Evolutionary conservation across 37 sponge, comb jelly and placozoan species (phyloP), one percentile per base, ranked within the genome.

Genomic region (Petrosia ficiformis): DNA sequence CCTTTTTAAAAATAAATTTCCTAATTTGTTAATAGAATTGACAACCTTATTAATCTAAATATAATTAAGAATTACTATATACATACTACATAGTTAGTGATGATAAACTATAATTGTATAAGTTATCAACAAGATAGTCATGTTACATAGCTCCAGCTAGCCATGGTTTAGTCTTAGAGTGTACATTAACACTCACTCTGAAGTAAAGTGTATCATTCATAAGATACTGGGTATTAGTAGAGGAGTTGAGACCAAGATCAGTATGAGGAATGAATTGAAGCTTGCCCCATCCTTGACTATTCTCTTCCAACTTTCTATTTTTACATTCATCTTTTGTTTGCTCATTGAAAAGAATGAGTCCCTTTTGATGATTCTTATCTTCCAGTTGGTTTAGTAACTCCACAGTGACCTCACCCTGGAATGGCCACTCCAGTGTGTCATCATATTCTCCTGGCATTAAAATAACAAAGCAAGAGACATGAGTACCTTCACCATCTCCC

Each of bases 381-480:
- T 38, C 42, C 38, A 6, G 28, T 26, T 71, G 72, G 43, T 71
- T 41, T 2, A 71, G 72, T 24, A 71, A 44, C 42, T 71, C 28
- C 28, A 71, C n/a, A 3, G 28, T 39, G 4, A 71, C 42, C 1
- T 71, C 42, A 3, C 72, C 72, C 3, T 71, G 10, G 38, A 79
- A 79, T 42, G 80, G 70, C 68, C 68, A 79, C 42, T 64, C 26
- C 28, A 79, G 70, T 56, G 68, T 57, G 59, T 79, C 61, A 33
- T 79, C 80, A 21, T 69, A 56, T 28, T 79, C 71, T 57, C 80
- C 80, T 44, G 52, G 68, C 70, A 79, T 54, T 21, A 79, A 19
- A 31, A 10, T 57, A 39, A 39, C 35, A 29, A 69, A 69, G 22
- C 68, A 35, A 26, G 71, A 79, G 32, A 79, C 57, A 22, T 79